Percentiles rank a stretch among this genome's conserved stretches.
Evolutionary conservation across 35 echinoderm and acorn worm genomes (phyloP).

Genomic region (Chiridota heheva): DNA sequence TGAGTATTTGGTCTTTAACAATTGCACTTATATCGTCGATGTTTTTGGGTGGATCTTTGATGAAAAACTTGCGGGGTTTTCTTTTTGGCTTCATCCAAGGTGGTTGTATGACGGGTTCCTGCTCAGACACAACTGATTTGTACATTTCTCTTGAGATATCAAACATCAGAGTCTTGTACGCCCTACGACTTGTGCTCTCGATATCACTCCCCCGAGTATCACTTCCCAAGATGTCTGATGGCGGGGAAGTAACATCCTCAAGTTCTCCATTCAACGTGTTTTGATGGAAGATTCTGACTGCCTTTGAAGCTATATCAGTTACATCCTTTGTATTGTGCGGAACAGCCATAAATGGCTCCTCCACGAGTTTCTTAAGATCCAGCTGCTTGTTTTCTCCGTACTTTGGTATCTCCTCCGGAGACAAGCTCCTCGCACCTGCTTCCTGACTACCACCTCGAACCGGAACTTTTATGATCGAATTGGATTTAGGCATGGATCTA

Average conservation of each 20-base stretch:
- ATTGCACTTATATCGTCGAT: constrained; percentile 45
- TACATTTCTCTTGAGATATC: constrained; percentile 83
- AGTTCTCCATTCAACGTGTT: constrained; percentile 35
- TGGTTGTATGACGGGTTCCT: constrained; percentile 61
- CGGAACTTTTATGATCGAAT: constrained; percentile 89
- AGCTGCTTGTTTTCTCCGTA: constrained; percentile 46
- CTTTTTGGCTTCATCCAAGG: constrained; percentile 97
- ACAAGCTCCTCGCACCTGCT: not conserved
- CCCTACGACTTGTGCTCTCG: constrained; percentile 85
- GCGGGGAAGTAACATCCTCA: constrained; percentile 26
- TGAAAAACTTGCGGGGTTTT: constrained; percentile 68
- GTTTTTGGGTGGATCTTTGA: constrained; percentile 50
- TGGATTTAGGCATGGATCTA: constrained; percentile 90
- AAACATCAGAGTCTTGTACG: constrained; percentile 88
- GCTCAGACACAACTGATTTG: constrained; percentile 63
- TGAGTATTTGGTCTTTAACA: constrained; percentile 45
- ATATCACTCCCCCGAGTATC: constrained; percentile 90
- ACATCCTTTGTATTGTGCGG: constrained; percentile 92
- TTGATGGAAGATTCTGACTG: constrained; percentile 69
- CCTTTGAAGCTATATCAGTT: constrained; percentile 44
- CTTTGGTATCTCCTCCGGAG: constrained; percentile 39
- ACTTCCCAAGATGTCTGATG: constrained; percentile 56
- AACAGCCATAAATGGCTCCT: constrained; percentile 92
- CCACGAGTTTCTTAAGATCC: constrained; percentile 76
- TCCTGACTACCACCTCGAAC: constrained; percentile 31